Conservation (phyloP, 2,113 vertebrate genomes). For the Acrocephalus kingi region DNA sequence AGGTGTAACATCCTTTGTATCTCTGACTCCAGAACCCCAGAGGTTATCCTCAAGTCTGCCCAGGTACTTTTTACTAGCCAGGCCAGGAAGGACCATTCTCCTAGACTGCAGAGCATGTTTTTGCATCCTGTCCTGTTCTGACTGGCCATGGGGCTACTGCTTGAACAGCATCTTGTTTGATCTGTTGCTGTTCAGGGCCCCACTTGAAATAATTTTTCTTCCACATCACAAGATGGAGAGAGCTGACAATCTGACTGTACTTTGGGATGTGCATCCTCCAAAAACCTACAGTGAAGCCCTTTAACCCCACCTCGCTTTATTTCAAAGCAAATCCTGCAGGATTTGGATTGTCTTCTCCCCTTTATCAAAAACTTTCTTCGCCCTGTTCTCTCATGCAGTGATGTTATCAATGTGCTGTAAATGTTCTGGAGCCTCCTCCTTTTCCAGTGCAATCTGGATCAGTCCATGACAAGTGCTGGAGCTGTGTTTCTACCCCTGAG, state of each 20-base stretch:
- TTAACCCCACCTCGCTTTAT: not conserved
- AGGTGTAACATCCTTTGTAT: not conserved
- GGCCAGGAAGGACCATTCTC: not conserved
- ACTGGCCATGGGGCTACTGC: not conserved
- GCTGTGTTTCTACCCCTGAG: not conserved
- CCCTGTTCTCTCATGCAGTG: not conserved
- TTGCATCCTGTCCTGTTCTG: not conserved
- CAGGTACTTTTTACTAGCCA: not conserved
- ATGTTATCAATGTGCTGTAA: not conserved
- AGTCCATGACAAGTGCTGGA: not conserved
- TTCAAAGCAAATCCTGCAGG: not conserved
- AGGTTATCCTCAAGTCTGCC: not conserved
- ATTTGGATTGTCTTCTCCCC: not conserved
- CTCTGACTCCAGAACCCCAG: not conserved
- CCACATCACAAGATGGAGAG: rapidly evolving
- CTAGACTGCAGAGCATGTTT: rapidly evolving
- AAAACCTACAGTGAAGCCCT: not conserved
- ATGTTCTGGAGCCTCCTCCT: not conserved
- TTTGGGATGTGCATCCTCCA: not conserved
- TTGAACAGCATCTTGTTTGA: not conserved
- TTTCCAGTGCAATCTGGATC: not conserved
- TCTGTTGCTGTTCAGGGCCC: not conserved
- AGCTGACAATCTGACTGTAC: not conserved
- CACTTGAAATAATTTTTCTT: not conserved
- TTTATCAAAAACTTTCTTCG: not conserved